Conservation (phyloP, 2,113 vertebrate genomes). For the human (Homo sapiens) region DNA sequence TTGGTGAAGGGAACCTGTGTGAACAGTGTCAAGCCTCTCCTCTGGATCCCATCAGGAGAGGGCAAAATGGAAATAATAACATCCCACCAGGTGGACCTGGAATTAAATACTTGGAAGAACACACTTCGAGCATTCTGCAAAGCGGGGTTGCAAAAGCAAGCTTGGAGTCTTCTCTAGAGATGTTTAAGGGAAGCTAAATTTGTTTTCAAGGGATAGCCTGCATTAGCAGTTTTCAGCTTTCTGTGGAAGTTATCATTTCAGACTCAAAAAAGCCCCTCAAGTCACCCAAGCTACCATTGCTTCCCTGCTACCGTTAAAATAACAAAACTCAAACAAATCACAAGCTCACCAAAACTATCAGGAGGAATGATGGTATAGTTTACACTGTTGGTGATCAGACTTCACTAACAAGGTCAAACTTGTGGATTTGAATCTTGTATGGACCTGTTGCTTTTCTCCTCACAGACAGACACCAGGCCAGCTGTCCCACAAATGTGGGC, state of each 20-base stretch:
- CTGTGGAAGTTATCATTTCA: neutral
- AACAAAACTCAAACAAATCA: neutral
- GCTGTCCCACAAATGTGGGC: neutral
- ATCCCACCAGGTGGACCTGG: neutral
- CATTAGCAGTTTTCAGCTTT: neutral
- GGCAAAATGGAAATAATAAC: neutral
- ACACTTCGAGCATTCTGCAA: neutral
- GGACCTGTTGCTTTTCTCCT: neutral
- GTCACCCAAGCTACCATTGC: neutral
- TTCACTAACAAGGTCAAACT: neutral
- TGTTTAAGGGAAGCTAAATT: neutral
- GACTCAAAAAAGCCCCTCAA: neutral
- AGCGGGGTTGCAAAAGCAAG: neutral
- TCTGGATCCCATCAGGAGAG: neutral
- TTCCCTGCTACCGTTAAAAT: neutral
- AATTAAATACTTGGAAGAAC: neutral
- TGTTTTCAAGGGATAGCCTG: neutral
- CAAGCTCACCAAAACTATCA: neutral
- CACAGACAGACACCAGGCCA: neutral
- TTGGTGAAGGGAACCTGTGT: accelerated
- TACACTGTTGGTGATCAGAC: neutral
- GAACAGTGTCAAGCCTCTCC: neutral
- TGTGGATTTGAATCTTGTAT: neutral
- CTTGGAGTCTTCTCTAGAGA: neutral
- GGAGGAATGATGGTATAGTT: neutral